A percentile compares a stretch with the other conserved stretches of the same genome.
Conservation (phyloP, 2,888 invertebrate genomes). For the Drosophila leonis region DNA sequence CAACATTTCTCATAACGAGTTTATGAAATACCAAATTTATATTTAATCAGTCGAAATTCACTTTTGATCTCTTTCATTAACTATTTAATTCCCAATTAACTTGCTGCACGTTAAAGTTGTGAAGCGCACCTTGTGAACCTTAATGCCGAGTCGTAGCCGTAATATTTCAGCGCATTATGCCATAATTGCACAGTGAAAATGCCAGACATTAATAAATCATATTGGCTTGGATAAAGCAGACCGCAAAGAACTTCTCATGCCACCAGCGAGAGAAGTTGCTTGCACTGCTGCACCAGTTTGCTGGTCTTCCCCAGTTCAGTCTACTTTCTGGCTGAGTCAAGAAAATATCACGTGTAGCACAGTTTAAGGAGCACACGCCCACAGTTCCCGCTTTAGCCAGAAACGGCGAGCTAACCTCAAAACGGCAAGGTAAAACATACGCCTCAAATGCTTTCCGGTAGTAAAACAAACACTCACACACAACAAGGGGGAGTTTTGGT, state of each 20-base stretch:
- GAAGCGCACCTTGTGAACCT: neutral
- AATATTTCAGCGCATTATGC: constrained; percentile 25
- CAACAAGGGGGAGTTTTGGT: constrained; percentile 11
- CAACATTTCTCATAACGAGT: neutral
- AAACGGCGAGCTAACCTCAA: constrained; percentile 66
- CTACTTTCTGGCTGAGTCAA: constrained; percentile 10
- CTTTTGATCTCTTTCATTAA: constrained; percentile 17
- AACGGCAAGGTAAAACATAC: constrained; percentile 47
- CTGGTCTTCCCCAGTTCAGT: constrained; percentile 39
- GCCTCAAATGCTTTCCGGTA: constrained; percentile 72
- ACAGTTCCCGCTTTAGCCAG: constrained; percentile 50
- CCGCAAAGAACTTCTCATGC: neutral
- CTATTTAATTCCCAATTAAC: constrained; percentile 34
- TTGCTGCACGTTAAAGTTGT: neutral
- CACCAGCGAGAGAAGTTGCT: constrained; percentile 1
- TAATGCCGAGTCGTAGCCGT: constrained; percentile 12
- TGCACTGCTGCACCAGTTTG: constrained; percentile 71
- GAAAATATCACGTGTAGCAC: constrained; percentile 46
- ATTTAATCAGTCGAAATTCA: neutral
- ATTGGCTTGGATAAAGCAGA: constrained; percentile 16
- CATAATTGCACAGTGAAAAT: constrained; percentile 50
- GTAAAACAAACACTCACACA: constrained; percentile 51
- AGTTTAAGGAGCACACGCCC: constrained; percentile 48
- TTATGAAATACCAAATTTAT: neutral
- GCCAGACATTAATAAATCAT: constrained; percentile 59